Percentiles rank a stretch among this genome's conserved stretches.
Conservation (phyloP, 2,797 vertebrate species). For the Tarsius wallacei region DNA sequence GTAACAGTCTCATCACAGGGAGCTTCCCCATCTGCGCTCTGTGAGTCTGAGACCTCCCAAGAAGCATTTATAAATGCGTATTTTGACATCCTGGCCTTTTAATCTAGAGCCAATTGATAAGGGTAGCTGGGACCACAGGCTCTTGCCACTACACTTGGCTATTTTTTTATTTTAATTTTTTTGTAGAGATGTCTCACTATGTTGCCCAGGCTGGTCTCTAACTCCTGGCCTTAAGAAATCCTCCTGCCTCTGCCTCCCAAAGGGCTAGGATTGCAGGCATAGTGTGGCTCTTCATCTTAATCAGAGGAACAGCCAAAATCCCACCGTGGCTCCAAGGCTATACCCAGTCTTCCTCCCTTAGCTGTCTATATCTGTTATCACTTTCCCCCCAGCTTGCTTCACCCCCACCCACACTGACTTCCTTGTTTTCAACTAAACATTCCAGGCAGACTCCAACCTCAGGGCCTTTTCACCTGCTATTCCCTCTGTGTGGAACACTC, state of each 20-base stretch:
- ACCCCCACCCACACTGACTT: not conserved
- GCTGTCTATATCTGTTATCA: not conserved
- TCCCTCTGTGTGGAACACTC: not conserved
- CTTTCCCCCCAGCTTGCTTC: not conserved
- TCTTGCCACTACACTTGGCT: accelerated
- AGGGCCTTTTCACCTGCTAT: not conserved
- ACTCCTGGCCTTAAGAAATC: not conserved
- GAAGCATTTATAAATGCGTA: not conserved
- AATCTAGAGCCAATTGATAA: not conserved
- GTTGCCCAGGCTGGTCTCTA: not conserved
- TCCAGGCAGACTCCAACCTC: not conserved
- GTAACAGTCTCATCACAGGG: not conserved
- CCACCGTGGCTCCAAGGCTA: not conserved
- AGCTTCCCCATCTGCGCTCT: not conserved
- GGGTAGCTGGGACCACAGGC: not conserved
- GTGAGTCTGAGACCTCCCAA: not conserved
- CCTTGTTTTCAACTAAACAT: not conserved
- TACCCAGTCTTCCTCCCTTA: not conserved
- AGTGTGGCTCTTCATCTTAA: not conserved
- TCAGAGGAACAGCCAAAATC: not conserved
- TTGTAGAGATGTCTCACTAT: not conserved
- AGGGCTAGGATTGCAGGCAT: not conserved
- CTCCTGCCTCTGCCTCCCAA: not conserved
- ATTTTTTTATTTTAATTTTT: not conserved
- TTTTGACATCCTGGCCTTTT: not conserved